Evolutionary conservation across 2,888 invertebrate species (phyloP).

Genomic region (Agrypnus murinus): DNA sequence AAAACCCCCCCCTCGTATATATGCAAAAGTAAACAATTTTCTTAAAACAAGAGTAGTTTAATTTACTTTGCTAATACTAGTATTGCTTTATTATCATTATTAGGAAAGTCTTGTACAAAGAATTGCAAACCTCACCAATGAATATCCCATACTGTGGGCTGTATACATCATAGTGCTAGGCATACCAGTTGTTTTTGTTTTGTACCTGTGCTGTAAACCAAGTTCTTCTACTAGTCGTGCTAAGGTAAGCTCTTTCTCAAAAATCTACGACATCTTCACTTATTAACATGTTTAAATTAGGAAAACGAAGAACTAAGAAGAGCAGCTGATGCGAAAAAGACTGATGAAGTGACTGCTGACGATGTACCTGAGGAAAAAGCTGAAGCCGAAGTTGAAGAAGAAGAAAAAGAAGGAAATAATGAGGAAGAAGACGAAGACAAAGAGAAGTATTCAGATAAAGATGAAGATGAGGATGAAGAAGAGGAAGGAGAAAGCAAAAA

Average conservation of each 20-base stretch:
- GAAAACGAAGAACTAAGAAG: conserved; percentile 72
- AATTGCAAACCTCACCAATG: conserved; percentile 84
- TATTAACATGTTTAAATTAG: conserved; percentile 54
- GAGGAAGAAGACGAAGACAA: conserved; percentile 67
- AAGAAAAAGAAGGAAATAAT: conserved; percentile 64
- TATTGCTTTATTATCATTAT: conserved; percentile 60
- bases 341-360: conserved; percentile 80
- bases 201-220: conserved; percentile 87
- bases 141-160: conserved; percentile 94
- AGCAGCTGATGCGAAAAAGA: conserved; percentile 79
- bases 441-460: conserved; percentile 64
- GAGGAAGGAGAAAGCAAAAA: conserved; percentile 56
- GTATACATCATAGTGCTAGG: conserved; percentile 87
- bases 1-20: no score
- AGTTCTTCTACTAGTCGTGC: conserved; percentile 63
- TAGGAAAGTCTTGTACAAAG: conserved; percentile 89
- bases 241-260: conserved; percentile 39
- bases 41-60: no score
- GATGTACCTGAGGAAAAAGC: conserved; percentile 72
- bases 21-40: no score
- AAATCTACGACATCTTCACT: not conserved
- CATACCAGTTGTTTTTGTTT: conserved; percentile 84
- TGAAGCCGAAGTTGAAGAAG: conserved; percentile 62
- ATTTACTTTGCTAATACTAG: no score
- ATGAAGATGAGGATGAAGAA: conserved; percentile 63